Evolutionary conservation across 2,888 invertebrate genomes (phyloP).

Genomic region (Drosophila nr. medialis): DNA sequence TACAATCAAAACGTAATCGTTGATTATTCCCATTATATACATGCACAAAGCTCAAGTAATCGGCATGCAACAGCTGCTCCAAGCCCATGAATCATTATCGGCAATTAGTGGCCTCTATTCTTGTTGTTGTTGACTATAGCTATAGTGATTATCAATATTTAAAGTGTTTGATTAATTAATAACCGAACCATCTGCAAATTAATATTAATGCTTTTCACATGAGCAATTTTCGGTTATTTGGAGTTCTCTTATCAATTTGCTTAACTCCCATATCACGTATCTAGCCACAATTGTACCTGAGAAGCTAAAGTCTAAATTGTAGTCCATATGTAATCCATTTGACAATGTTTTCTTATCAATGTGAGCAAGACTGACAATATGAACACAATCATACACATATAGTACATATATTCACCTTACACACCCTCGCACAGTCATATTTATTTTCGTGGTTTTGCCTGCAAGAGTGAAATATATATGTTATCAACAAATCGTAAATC

Average conservation of each 20-base stretch:
- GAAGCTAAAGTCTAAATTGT: slow-evolving; percentile 1
- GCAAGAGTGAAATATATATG: background rate
- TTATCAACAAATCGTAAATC: background rate
- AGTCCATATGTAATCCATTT: background rate
- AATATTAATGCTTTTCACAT: slow-evolving; percentile 16
- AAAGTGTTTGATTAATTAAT: slow-evolving; percentile 27
- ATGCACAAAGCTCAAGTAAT: slow-evolving; percentile 46
- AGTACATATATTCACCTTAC: background rate
- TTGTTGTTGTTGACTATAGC: background rate
- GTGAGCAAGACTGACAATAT: slow-evolving; percentile 3
- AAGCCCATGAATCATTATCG: slow-evolving; percentile 50
- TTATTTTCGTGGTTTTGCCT: background rate
- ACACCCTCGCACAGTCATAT: background rate
- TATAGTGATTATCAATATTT: slow-evolving; percentile 17
- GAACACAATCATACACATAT: background rate
- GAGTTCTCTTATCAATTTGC: slow-evolving; percentile 27
- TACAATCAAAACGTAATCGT: slow-evolving; percentile 10
- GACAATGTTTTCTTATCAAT: slow-evolving; percentile 10
- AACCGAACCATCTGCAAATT: slow-evolving; percentile 14
- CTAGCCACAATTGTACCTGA: slow-evolving; percentile 1
- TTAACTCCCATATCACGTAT: slow-evolving; percentile 15
- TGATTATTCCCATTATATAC: slow-evolving; percentile 4
- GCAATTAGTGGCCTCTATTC: slow-evolving; percentile 32
- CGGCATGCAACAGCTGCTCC: slow-evolving; percentile 16
- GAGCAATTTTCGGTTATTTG: slow-evolving; percentile 12